Percentiles rank a stretch among this genome's conserved stretches.
These are phyloP conservation scores for Nothobranchius furzeri DNA, from an alignment of 2,113 vertebrate species.

Conservation along the genomic window DNA sequence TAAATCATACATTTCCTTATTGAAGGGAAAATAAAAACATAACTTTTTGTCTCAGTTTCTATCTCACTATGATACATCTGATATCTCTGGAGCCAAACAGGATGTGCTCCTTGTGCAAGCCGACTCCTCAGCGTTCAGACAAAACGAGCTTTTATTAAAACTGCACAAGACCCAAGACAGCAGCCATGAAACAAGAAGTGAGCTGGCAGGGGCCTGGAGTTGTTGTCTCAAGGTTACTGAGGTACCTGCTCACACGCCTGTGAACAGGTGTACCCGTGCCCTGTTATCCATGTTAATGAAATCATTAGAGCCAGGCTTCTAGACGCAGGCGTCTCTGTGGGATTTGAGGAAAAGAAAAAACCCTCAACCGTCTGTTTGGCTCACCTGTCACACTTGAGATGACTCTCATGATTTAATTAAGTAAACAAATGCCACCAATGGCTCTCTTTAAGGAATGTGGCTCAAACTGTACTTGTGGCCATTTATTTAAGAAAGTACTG, in stretches of 20 bases:
- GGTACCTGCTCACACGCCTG: slow-evolving; percentile 62
- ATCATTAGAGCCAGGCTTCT: slow-evolving; percentile 76
- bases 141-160: slow-evolving; percentile 33
- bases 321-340: slow-evolving; percentile 63
- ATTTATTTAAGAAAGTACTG: slow-evolving; percentile 3
- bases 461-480: slow-evolving; percentile 33
- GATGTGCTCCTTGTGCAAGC: slow-evolving; percentile 7
- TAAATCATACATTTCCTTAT: not conserved
- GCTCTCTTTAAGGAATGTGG: slow-evolving; percentile 44
- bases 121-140: no score
- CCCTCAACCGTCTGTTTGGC: slow-evolving; percentile 70
- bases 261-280: slow-evolving; percentile 76
- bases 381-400: slow-evolving; percentile 67
- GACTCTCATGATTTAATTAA: slow-evolving; percentile 74
- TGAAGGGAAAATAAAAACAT: not conserved
- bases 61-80: not conserved
- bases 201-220: slow-evolving; percentile 56
- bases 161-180: slow-evolving; percentile 31
- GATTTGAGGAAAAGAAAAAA: slow-evolving; percentile 42
- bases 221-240: slow-evolving; percentile 74
- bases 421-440: slow-evolving; percentile 64
- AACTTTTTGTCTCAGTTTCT: not conserved
- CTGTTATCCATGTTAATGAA: slow-evolving; percentile 78
- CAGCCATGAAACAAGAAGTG: slow-evolving; percentile 42
- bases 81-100: slow-evolving; percentile 24